These are phyloP conservation scores for Dromaius novaehollandiae DNA, from an alignment of 2,113 vertebrate genomes.

Conservation along the genomic window DNA sequence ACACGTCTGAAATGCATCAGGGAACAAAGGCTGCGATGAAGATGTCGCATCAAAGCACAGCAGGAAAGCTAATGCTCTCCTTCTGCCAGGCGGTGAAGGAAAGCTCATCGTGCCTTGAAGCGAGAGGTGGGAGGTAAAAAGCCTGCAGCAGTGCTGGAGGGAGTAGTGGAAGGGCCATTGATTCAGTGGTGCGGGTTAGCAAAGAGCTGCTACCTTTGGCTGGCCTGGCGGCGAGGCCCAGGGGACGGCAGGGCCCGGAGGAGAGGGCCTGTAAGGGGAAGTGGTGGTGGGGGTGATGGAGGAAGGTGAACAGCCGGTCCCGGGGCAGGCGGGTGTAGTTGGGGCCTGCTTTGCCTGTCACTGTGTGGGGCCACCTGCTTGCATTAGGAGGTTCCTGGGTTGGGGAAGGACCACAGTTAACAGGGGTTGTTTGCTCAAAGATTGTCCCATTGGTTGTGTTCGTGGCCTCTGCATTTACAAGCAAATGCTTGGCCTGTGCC, in stretches of 20 bases:
- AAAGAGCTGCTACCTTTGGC: not conserved
- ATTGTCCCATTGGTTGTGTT: not conserved
- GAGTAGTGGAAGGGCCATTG: not conserved
- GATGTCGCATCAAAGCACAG: fast-evolving
- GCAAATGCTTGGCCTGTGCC: too few species aligned
- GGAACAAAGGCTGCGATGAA: not conserved
- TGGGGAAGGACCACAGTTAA: not conserved
- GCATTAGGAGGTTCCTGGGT: not conserved
- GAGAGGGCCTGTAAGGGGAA: not conserved
- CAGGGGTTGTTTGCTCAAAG: not conserved
- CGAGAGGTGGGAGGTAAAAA: fast-evolving
- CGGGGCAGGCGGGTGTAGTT: not conserved
- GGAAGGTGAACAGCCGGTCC: not conserved
- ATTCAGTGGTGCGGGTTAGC: not conserved
- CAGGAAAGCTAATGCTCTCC: not conserved
- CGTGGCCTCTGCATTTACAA: not conserved
- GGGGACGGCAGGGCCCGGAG: not conserved
- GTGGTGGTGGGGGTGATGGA: not conserved
- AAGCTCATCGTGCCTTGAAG: fast-evolving
- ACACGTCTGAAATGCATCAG: fast-evolving
- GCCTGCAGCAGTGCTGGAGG: not conserved
- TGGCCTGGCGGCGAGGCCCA: not conserved
- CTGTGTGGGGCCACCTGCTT: not conserved
- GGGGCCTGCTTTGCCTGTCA: not conserved
- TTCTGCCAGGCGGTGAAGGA: not conserved